Base-by-base conservation (phyloP, 2,797 vertebrate species). In the Alfaro cultratus region DNA sequence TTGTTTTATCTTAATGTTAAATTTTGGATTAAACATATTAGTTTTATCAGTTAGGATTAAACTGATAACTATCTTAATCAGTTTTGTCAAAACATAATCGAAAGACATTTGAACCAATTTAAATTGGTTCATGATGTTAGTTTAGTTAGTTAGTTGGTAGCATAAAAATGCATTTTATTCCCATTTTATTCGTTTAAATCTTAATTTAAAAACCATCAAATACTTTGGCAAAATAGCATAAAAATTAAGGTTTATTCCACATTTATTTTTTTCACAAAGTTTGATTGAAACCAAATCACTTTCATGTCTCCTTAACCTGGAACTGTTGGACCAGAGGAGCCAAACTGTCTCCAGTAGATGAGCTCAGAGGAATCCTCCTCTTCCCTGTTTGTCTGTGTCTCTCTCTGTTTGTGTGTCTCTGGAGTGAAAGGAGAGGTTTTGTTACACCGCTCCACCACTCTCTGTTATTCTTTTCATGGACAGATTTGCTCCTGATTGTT, bases 401-500 rank as follows among this genome's bases (percentile, higher is more conserved):
- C 29, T 49, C 36, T 77, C 15, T 53, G 21, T 53, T 15, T 29
- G n/a, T 26, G n/a, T 80, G 49, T 71, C 55, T 62, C 18, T 29
- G 36, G 31, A 29, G 10, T 60, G 74, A 31, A 76, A 73, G 74
- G 39, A 73, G 64, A 57, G 78, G 74, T 88, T 41, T 80, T 80
- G 70, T 89, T 87, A 64, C 79, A 55, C 47, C 79, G 46, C 75
- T 62, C 74, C 83, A 79, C 31, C 71, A n/a, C 53, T 55, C 29
- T 31, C 36, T 86, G n/a, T 83, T 91, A 53, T 89, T 89, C 80
- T 90, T 88, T 73, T 74, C n/a, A 6, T 1, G 0, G 83, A 73
- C 79, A 87, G 36, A 3, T 70, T 80, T 79, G 79, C 78, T 21
- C 41, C 80, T 77, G 85, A 90, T 89, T 85, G 88, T 91, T 94